Conservation (phyloP, 2,113 vertebrate genomes). For the Bungarus multicinctus region DNA sequence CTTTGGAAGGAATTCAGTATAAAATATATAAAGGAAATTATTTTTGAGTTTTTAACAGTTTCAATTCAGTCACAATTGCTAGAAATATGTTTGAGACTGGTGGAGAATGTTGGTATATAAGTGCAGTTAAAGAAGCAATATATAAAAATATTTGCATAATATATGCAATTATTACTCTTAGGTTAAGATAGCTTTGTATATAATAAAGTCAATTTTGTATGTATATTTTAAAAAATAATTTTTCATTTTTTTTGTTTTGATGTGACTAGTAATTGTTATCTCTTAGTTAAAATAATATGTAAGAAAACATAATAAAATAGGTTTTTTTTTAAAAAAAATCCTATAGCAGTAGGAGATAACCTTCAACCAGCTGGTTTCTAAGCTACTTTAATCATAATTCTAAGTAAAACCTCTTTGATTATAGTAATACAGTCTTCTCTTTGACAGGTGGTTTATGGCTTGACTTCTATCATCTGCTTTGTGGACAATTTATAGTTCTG, state of each 20-base stretch:
- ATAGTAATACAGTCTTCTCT: slow-evolving; percentile 41
- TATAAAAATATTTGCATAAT: neutral
- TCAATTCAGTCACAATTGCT: neutral
- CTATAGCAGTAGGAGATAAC: slow-evolving; percentile 37
- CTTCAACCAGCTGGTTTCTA: slow-evolving; percentile 49
- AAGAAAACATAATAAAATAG: neutral
- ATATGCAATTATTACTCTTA: neutral
- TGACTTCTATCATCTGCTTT: slow-evolving; percentile 32
- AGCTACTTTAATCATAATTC: slow-evolving; percentile 53
- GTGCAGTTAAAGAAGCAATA: neutral
- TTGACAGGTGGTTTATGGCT: slow-evolving; percentile 48
- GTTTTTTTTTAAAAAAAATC: neutral
- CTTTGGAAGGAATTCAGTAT: neutral
- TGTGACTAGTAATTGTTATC: neutral
- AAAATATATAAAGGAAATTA: neutral
- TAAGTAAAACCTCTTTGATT: slow-evolving; percentile 57
- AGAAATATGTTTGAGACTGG: neutral
- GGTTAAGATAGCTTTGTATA: neutral
- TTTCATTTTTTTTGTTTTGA: neutral
- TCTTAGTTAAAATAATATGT: slow-evolving; percentile 27
- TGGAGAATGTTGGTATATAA: neutral
- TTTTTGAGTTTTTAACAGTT: neutral
- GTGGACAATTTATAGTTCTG: slow-evolving; percentile 21
- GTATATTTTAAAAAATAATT: neutral
- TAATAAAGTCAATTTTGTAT: neutral